Evolutionary conservation across 2,797 vertebrate genomes (phyloP), one percentile per base, ranked within the genome.

Genomic region (Vireo griseus): DNA sequence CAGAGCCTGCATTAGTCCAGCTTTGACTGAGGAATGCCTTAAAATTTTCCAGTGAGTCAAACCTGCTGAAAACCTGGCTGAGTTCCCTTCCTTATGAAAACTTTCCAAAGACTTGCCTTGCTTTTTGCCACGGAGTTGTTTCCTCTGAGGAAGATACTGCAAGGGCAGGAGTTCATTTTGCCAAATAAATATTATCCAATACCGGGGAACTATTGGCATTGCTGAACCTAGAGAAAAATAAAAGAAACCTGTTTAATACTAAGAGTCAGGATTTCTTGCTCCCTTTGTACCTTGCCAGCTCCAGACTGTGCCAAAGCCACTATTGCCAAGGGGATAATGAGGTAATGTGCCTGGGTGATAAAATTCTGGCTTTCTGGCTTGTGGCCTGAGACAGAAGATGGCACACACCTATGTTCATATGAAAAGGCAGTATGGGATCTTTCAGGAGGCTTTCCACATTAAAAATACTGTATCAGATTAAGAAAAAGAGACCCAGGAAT

Each of bases 321-420:
- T 91, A 86, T 92, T 94, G 94, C 88, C 91, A 94, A 92, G 94
- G 94, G 95, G 75, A 91, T 91, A 95, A 93, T 95, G 91, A 94
- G 94, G 92, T 94, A 92, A 94, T 81, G 91, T 94, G 92, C 63
- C 68, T 63, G 54, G 65, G 51, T 55, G 80, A 94, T 92, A 94
- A 94, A 93, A 88, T 63, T 65, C 58, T 58, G 48, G 18, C 61
- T 81, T 77, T 35, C 71, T 91, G 92, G 86, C 75, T 69, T 76
- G 42, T 52, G 1, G 68, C 83, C 61, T 54, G 68, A 62, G 87
- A n/a, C 11, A 19, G 44, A 82, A 79, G 74, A 48, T 40, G 89
- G 79, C 73, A 92, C 47, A 48, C 78, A 94, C 83, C 86, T 85
- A 58, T 72, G 91, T 82, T 80, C 54, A 35, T 51, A 33, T 37